Conservation (phyloP, 2,888 invertebrate genomes). For the Epirrhoe tristata region DNA sequence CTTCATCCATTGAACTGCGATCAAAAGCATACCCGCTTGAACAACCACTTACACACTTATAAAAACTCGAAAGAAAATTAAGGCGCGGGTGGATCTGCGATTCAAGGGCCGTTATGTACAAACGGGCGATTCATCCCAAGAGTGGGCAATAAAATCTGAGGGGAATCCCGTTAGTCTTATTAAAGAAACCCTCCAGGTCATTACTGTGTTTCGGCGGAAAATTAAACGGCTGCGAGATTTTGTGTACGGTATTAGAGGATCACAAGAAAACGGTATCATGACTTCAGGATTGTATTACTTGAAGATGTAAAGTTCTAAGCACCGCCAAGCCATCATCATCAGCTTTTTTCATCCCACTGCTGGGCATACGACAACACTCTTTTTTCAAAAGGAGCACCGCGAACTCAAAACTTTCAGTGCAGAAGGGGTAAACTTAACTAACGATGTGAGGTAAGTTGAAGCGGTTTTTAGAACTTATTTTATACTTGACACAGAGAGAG, state of each 20-base stretch:
- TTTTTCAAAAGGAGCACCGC: no score
- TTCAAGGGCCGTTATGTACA: constrained; percentile 67
- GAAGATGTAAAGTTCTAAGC: not conserved
- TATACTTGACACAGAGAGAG: no score
- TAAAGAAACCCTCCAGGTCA: constrained; percentile 61
- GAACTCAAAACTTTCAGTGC: no score
- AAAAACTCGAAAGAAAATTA: constrained; percentile 66
- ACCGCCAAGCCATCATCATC: no score
- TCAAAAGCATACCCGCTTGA: constrained; percentile 29
- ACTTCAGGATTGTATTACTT: not conserved
- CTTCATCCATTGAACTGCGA: not conserved
- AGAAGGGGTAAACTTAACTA: no score
- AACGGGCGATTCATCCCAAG: constrained; percentile 68
- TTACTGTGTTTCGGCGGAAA: constrained; percentile 71
- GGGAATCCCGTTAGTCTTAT: constrained; percentile 69
- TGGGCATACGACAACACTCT: no score
- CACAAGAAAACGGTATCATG: not conserved
- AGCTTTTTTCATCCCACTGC: no score
- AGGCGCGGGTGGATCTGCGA: constrained; percentile 65
- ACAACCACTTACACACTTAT: constrained; percentile 44
- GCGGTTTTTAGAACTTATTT: no score
- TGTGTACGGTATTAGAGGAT: constrained; percentile 26
- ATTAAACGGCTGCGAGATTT: constrained; percentile 59
- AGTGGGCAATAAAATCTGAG: constrained; percentile 69
- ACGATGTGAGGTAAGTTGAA: no score